Conservation (phyloP, 2,113 vertebrate species). For the Mirounga angustirostris region DNA sequence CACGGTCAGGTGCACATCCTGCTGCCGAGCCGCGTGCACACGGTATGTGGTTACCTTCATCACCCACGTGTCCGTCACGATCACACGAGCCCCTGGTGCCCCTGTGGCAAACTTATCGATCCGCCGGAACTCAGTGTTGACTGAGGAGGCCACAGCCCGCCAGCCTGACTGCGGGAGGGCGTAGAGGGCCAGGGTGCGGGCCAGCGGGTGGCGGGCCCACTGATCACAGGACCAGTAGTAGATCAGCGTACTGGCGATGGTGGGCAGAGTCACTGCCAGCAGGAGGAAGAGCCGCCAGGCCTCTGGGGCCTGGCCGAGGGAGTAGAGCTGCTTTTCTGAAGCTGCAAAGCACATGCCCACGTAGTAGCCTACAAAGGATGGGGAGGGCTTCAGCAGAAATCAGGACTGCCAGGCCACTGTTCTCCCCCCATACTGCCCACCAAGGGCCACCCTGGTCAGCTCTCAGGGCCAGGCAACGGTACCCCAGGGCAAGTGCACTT, state of each 20-base stretch:
- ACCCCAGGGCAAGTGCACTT: not conserved
- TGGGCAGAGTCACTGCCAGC: constrained; percentile 87
- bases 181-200: constrained; percentile 87
- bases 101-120: constrained; percentile 97
- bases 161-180: constrained; percentile 88
- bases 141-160: constrained; percentile 91
- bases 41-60: constrained; percentile 94
- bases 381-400: not conserved
- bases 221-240: constrained; percentile 91
- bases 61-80: constrained; percentile 96
- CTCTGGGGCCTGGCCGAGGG: constrained; percentile 87
- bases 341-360: constrained; percentile 95
- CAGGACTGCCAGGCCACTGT: no score
- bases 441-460: not conserved
- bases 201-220: constrained; percentile 93
- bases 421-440: not conserved
- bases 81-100: constrained; percentile 91
- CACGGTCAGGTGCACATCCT: constrained; percentile 93
- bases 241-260: constrained; percentile 85
- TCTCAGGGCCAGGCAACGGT: not conserved
- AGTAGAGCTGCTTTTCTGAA: constrained; percentile 91
- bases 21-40: constrained; percentile 92
- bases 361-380: constrained; percentile 92
- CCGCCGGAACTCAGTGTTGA: constrained; percentile 95
- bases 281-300: constrained; percentile 91